Evolutionary conservation across 2,113 vertebrate species (phyloP).

Genomic region (Corydoras maculifer): DNA sequence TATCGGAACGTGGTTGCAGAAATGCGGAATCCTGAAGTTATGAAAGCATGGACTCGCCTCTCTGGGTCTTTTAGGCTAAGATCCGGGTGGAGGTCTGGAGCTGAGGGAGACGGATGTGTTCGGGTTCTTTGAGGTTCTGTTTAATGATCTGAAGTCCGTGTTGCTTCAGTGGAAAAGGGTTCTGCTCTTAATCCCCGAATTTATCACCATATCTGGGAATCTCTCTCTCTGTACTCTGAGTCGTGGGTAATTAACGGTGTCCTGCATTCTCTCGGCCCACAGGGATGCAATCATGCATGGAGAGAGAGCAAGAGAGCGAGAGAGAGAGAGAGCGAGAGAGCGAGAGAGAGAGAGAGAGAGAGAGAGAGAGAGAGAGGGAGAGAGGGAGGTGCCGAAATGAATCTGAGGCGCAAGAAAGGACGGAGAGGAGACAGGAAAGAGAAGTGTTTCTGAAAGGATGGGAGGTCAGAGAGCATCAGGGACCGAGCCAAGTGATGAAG

Average conservation of each 20-base stretch:
- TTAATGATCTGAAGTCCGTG: too few relatives aligned
- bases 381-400: slow-evolving; percentile 40
- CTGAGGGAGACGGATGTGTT: too few relatives aligned
- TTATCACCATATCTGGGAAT: not conserved
- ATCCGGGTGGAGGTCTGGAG: too few relatives aligned
- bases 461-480: slow-evolving; percentile 29
- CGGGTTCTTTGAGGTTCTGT: too few relatives aligned
- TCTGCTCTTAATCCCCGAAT: not conserved
- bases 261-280: slow-evolving; percentile 50
- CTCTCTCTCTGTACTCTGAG: not conserved
- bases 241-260: slow-evolving; percentile 49
- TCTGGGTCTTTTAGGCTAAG: too few relatives aligned
- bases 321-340: too few relatives aligned
- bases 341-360: too few relatives aligned
- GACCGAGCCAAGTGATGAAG: slow-evolving; percentile 1
- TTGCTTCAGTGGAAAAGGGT: not conserved
- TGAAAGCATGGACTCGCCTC: too few relatives aligned
- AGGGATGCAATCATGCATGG: slow-evolving; percentile 48
- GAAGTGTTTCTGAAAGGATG: slow-evolving; percentile 26
- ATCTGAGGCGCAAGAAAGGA: slow-evolving; percentile 9
- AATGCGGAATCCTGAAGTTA: too few relatives aligned
- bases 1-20: too few relatives aligned
- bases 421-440: slow-evolving; percentile 21
- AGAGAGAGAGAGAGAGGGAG: too few relatives aligned
- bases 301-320: too few relatives aligned